Percentiles rank a stretch among this genome's conserved stretches.
These are phyloP conservation scores for Embidobia sp. DNA, from an alignment of 2,888 invertebrate species.

Conservation along the genomic window DNA sequence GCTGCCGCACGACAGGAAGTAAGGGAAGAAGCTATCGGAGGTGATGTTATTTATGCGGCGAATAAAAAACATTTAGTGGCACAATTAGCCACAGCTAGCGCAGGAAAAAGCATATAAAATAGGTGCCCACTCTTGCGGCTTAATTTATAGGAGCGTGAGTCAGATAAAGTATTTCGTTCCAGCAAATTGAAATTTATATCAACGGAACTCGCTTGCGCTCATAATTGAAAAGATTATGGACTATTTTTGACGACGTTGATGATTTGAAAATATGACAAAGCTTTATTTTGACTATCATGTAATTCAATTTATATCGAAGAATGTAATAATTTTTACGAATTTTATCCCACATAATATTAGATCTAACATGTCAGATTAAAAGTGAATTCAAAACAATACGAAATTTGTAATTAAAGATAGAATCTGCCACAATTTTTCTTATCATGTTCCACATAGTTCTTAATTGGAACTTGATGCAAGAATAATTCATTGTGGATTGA, in stretches of 20 bases:
- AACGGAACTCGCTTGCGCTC: constrained; percentile 27
- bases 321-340: too few species aligned
- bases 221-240: constrained; percentile 57
- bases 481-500: too few species aligned
- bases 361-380: too few species aligned
- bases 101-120: constrained; percentile 54
- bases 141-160: constrained; percentile 46
- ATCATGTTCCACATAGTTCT: too few species aligned
- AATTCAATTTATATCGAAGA: too few species aligned
- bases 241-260: constrained; percentile 31
- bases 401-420: too few species aligned
- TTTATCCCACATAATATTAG: too few species aligned
- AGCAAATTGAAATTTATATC: constrained; percentile 54
- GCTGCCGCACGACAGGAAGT: constrained; percentile 56
- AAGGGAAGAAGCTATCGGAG: constrained; percentile 63
- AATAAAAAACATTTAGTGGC: constrained; percentile 63
- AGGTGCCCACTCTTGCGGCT: constrained; percentile 32
- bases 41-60: constrained; percentile 63
- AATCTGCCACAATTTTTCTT: too few species aligned
- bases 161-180: constrained; percentile 51
- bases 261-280: constrained; percentile 23
- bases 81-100: constrained; percentile 60
- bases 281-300: constrained; percentile 12
- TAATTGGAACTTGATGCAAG: too few species aligned
- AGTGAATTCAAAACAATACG: too few species aligned